Evolutionary conservation across 2,113 vertebrate genomes (phyloP).

Genomic region (Dipodomys stephensi): DNA sequence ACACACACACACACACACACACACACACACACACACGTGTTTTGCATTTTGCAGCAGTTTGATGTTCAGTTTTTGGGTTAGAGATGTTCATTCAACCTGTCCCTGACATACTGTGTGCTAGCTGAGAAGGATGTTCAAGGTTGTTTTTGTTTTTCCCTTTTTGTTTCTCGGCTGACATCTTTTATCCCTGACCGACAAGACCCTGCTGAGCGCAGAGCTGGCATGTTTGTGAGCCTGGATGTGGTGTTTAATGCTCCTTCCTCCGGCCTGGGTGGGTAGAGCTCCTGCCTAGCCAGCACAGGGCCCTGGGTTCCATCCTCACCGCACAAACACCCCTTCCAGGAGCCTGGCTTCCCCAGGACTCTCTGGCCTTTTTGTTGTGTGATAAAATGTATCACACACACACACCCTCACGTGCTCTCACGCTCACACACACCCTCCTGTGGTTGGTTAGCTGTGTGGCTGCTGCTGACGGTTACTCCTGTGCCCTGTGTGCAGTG

Average conservation of each 20-base stretch:
- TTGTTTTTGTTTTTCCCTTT: neutral
- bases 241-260: neutral
- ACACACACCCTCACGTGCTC: neutral
- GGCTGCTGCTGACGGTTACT: neutral
- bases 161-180: neutral
- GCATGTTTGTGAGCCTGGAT: neutral
- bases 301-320: too few relatives aligned
- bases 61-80: neutral
- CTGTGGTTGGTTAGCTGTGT: neutral
- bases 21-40: too few relatives aligned
- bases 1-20: too few relatives aligned
- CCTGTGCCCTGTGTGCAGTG: neutral
- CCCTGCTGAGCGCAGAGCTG: neutral
- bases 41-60: neutral
- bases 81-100: neutral
- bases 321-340: neutral
- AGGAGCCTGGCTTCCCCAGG: neutral
- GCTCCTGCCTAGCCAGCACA: neutral
- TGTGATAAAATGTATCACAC: neutral
- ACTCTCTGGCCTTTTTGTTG: neutral
- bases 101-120: conserved; percentile 20
- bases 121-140: neutral
- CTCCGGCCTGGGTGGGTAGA: neutral
- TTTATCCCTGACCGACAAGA: neutral
- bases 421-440: too few relatives aligned